Percentiles rank a stretch among this genome's conserved stretches.
phyloP scores from a whole-genome alignment of 2,113 vertebrate species.

The Gallinago jamesoni region DNA sequence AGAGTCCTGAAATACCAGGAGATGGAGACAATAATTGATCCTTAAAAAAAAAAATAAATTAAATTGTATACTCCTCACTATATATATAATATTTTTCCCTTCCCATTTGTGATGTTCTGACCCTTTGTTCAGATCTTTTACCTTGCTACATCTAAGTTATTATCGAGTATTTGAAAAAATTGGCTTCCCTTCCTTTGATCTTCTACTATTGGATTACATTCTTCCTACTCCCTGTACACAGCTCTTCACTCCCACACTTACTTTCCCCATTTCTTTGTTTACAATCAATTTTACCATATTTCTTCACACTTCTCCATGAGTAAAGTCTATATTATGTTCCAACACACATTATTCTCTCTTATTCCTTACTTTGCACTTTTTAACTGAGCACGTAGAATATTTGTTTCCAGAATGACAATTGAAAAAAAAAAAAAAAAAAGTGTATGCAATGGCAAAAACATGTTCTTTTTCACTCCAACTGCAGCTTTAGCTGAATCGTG shows the following conservation, averaged over 20 bases:
- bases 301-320: conserved; percentile 28
- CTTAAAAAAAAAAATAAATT: not conserved
- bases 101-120: not conserved
- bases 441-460: not conserved
- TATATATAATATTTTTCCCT: not conserved
- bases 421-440: not conserved
- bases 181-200: conserved; percentile 50
- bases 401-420: not conserved
- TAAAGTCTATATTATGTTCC: conserved; percentile 29
- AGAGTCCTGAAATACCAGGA: not conserved
- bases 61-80: not conserved
- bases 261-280: conserved; percentile 53
- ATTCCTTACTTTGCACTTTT: conserved; percentile 42
- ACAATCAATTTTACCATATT: conserved; percentile 45
- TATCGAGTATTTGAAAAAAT: not conserved
- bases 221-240: conserved; percentile 6
- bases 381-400: not conserved
- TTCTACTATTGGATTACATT: not conserved
- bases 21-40: conserved; percentile 1
- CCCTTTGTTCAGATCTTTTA: conserved; percentile 1
- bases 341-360: conserved; percentile 5
- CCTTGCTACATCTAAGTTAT: not conserved
- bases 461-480: conserved; percentile 40
- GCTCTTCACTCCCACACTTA: conserved; percentile 37
- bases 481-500: conserved; percentile 52